phyloP scores from a whole-genome alignment of 2,113 vertebrate species.

The Geococcyx californianus region DNA sequence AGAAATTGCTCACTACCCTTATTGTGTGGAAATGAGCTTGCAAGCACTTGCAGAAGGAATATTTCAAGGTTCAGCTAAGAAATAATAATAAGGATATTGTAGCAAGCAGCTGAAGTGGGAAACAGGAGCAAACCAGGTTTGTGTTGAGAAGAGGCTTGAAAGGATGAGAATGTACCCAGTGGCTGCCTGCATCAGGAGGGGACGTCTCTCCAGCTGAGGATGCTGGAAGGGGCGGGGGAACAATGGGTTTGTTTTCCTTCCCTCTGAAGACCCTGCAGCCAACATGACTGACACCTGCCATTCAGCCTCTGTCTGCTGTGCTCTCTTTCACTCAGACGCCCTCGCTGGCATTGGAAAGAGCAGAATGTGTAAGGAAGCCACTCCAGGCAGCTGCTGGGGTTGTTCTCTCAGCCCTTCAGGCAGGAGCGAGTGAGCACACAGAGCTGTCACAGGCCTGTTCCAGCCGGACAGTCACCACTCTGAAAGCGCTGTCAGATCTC shows the following conservation, averaged over 20 bases:
- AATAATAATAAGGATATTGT: neutral
- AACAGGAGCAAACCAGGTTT: conserved; percentile 3
- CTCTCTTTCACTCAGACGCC: neutral
- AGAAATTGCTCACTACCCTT: conserved; percentile 32
- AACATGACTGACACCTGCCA: conserved; percentile 22
- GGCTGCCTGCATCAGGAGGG: neutral
- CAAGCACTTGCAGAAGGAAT: neutral
- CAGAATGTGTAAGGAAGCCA: conserved; percentile 10
- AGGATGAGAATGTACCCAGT: neutral
- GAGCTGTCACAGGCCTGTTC: neutral
- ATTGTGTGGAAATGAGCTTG: conserved; percentile 50
- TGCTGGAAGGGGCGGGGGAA: neutral
- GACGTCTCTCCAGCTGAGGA: neutral
- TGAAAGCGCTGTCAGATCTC: neutral
- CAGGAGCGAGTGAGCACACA: neutral
- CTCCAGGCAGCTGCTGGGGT: neutral
- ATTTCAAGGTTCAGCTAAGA: conserved; percentile 26
- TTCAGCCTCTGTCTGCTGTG: neutral
- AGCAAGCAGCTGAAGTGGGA: conserved; percentile 11
- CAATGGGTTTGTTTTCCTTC: neutral
- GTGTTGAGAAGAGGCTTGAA: neutral
- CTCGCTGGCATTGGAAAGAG: neutral
- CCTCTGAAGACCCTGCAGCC: neutral
- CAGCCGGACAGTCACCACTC: neutral
- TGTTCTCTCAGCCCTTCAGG: neutral